phyloP scores from a whole-genome alignment of 2,888 invertebrate genomes.

The Pseudococcus viburni region DNA sequence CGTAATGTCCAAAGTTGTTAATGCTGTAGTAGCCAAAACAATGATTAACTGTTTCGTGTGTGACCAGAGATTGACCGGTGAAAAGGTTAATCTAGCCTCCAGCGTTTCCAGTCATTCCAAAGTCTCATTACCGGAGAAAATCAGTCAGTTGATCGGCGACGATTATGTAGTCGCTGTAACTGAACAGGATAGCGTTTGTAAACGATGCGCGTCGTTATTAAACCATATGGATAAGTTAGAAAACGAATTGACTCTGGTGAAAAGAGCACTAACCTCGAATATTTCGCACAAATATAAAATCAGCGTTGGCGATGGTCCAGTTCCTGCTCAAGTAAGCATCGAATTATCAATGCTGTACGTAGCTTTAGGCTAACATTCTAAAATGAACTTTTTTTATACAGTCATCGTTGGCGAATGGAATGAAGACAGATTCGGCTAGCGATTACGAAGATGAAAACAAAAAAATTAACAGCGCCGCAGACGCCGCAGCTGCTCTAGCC shows the following conservation, averaged over 20 bases:
- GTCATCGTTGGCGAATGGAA: slow-evolving; percentile 47
- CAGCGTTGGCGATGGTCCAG: slow-evolving; percentile 62
- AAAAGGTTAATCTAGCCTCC: slow-evolving; percentile 63
- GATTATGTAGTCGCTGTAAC: slow-evolving; percentile 73
- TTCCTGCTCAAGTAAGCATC: slow-evolving; percentile 42
- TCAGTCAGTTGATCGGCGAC: slow-evolving; percentile 73
- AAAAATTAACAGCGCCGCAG: not conserved
- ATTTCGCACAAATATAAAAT: slow-evolving; percentile 69
- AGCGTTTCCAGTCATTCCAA: slow-evolving; percentile 71
- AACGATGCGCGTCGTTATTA: slow-evolving; percentile 72
- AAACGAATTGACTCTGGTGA: slow-evolving; percentile 72
- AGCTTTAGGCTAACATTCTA: not conserved
- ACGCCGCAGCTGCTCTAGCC: not conserved
- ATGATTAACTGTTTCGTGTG: slow-evolving; percentile 65
- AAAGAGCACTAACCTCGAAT: slow-evolving; percentile 68
- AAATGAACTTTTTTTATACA: not conserved
- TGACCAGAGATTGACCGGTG: slow-evolving; percentile 62
- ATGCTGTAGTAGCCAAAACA: slow-evolving; percentile 19
- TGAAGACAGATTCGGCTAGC: slow-evolving; percentile 61
- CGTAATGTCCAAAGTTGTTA: slow-evolving; percentile 47
- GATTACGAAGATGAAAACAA: slow-evolving; percentile 59
- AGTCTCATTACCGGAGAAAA: slow-evolving; percentile 73
- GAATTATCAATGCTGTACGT: not conserved
- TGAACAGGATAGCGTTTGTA: slow-evolving; percentile 73
- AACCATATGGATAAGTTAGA: slow-evolving; percentile 73